Conservation (phyloP, 2,888 invertebrate genomes). For the Desoria tigrina region DNA sequence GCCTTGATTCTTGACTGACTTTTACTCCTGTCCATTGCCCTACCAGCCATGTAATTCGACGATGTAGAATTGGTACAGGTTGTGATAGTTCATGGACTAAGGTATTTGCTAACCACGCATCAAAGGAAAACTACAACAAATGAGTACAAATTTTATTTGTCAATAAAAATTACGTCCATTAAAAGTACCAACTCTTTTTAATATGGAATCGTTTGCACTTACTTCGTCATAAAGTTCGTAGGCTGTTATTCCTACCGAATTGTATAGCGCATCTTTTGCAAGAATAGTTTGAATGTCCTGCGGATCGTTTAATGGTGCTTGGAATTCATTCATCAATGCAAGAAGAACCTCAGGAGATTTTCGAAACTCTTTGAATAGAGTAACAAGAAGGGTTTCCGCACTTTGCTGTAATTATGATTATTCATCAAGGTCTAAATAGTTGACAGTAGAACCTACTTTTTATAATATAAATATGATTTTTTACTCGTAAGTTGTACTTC, state of each 20-base stretch:
- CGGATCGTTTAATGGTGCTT: conserved; percentile 65
- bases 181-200: too few relatives aligned
- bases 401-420: conserved; percentile 84
- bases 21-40: conserved; percentile 75
- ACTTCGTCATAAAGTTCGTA: conserved; percentile 89
- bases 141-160: not conserved
- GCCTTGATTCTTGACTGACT: conserved; percentile 74
- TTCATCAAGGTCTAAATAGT: too few relatives aligned
- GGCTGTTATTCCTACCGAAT: conserved; percentile 83
- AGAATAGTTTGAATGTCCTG: conserved; percentile 77
- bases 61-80: conserved; percentile 76
- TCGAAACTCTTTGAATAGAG: conserved; percentile 78
- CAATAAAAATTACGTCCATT: too few relatives aligned
- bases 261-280: conserved; percentile 89
- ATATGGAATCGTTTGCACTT: conserved; percentile 55
- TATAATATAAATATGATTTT: not conserved
- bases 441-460: conserved; percentile 1
- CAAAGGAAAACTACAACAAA: conserved; percentile 76
- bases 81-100: conserved; percentile 79
- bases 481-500: conserved; percentile 85
- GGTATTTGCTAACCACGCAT: conserved; percentile 84
- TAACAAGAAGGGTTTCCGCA: conserved; percentile 80
- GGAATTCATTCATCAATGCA: conserved; percentile 69
- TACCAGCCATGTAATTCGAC: conserved; percentile 81
- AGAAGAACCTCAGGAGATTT: conserved; percentile 72